These are phyloP conservation scores for Allobates femoralis DNA, from an alignment of 2,797 vertebrate genomes.

Conservation along the genomic window DNA sequence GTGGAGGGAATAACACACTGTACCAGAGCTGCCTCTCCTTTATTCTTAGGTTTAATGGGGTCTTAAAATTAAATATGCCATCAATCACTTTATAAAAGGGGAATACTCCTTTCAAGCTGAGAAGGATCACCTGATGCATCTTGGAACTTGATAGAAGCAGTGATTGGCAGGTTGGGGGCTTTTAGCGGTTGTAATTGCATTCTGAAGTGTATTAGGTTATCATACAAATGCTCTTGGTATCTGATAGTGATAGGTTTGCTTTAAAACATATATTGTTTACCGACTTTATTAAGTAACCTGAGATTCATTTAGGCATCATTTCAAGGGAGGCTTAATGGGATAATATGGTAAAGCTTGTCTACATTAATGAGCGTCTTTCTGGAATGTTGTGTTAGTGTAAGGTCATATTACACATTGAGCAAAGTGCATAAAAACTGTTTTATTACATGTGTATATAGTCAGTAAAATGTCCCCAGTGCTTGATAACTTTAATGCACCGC, in stretches of 20 bases:
- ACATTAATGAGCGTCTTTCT: constrained; percentile 1
- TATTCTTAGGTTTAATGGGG: too few species aligned
- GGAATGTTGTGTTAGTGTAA: neutral
- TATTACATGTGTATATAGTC: neutral
- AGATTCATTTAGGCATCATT: neutral
- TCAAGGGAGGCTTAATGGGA: neutral
- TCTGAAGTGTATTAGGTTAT: too few species aligned
- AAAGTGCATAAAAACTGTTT: neutral
- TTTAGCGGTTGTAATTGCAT: too few species aligned
- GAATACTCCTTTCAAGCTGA: too few species aligned
- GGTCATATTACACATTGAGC: neutral
- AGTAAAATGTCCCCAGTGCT: neutral
- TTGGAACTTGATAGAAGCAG: too few species aligned
- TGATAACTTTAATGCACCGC: neutral
- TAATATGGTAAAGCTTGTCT: neutral
- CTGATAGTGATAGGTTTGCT: neutral
- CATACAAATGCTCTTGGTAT: neutral
- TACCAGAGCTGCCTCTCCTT: too few species aligned
- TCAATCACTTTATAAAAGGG: too few species aligned
- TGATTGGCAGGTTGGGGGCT: too few species aligned
- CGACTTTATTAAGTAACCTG: neutral
- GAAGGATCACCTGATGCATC: too few species aligned
- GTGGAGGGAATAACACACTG: too few species aligned
- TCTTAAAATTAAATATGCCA: too few species aligned
- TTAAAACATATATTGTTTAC: neutral